Conservation (phyloP, 2,888 invertebrate species). For the Leptinotarsa juncta region DNA sequence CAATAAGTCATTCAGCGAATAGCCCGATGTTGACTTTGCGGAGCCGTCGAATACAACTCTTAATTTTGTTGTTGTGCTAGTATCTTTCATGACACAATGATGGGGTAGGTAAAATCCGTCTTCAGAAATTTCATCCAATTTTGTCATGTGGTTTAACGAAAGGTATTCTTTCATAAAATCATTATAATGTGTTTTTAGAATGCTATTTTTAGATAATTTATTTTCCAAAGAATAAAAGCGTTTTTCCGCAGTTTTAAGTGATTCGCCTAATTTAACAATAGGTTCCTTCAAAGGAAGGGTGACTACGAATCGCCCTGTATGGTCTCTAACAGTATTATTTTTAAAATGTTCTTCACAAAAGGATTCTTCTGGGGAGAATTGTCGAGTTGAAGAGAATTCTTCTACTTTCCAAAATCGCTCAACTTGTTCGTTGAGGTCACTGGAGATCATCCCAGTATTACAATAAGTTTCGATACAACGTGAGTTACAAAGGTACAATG, state of each 20-base stretch:
- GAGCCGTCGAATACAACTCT: not conserved
- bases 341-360: not conserved
- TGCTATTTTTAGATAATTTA: not conserved
- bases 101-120: no score
- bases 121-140: no score
- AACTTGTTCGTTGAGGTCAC: not conserved
- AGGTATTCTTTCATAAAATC: not conserved
- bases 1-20: not conserved
- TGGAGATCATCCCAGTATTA: not conserved
- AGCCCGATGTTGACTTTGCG: not conserved
- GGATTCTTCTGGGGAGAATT: not conserved
- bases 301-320: not conserved
- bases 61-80: not conserved
- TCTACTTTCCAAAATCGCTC: conserved; percentile 6
- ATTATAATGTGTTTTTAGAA: not conserved
- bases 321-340: not conserved
- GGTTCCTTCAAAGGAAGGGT: not conserved
- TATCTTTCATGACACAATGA: not conserved
- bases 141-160: no score
- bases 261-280: not conserved
- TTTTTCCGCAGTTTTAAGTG: not conserved
- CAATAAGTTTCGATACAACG: not conserved
- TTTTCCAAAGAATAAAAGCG: not conserved
- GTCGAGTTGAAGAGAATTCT: not conserved
- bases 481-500: not conserved